Evolutionary conservation across 2,113 vertebrate species (phyloP).

Genomic region (Cyprinodon brontotheroides): DNA sequence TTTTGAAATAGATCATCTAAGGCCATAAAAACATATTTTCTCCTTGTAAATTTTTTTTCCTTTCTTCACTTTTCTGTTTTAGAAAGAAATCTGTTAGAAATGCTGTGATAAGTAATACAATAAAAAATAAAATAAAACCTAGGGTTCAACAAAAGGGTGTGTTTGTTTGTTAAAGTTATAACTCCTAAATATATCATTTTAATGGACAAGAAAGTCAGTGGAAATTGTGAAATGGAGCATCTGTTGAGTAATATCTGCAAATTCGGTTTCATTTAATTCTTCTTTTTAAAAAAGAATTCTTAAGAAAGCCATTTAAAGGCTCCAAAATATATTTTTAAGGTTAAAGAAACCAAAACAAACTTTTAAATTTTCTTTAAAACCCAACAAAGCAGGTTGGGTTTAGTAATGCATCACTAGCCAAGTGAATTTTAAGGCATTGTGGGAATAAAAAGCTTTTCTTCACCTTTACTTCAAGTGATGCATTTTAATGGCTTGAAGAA

Average conservation of each 20-base stretch:
- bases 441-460: not conserved
- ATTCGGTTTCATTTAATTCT: not conserved
- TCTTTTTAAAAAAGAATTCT: too few relatives aligned
- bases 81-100: too few relatives aligned
- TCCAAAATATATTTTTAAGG: not conserved
- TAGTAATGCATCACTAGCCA: slow-evolving; percentile 2
- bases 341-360: not conserved
- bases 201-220: not conserved
- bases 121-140: too few relatives aligned
- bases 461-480: not conserved
- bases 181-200: not conserved
- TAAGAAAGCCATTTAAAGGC: too few relatives aligned
- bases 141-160: too few relatives aligned
- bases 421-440: not conserved
- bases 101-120: too few relatives aligned
- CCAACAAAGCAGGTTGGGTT: not conserved
- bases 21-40: not conserved
- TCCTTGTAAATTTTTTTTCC: not conserved
- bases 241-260: not conserved
- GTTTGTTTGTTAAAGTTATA: not conserved
- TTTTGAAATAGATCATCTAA: not conserved
- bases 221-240: not conserved
- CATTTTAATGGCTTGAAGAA: slow-evolving; percentile 12
- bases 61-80: not conserved
- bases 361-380: not conserved